Conservation (phyloP, 2,888 invertebrate genomes). For the Lapara coniferarum region DNA sequence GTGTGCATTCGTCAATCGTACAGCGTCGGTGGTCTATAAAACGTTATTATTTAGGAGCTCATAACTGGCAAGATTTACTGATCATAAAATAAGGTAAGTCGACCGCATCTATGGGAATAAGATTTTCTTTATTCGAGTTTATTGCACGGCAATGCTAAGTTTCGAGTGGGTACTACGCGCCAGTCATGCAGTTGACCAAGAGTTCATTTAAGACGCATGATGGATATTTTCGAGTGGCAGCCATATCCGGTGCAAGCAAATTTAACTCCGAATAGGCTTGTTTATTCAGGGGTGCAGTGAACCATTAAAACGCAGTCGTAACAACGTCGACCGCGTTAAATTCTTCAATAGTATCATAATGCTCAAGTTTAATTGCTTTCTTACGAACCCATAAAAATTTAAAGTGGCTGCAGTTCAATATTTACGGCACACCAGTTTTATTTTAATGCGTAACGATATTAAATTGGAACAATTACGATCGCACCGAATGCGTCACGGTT, state of each 20-base stretch:
- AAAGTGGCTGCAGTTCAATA: constrained; percentile 72
- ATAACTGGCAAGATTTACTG: constrained; percentile 78
- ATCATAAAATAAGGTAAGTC: constrained; percentile 68
- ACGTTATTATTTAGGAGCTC: constrained; percentile 79
- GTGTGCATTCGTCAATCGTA: constrained; percentile 72
- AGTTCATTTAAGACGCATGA: constrained; percentile 67
- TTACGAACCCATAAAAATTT: constrained; percentile 76
- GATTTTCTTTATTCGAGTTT: constrained; percentile 51
- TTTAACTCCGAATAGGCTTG: constrained; percentile 78
- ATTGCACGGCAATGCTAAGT: constrained; percentile 29
- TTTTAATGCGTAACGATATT: constrained; percentile 67
- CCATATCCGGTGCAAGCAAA: constrained; percentile 81
- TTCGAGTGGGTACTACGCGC: constrained; percentile 51
- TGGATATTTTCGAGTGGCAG: constrained; percentile 77
- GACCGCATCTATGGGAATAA: constrained; percentile 58
- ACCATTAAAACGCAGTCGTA: constrained; percentile 78
- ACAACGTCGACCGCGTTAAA: constrained; percentile 77
- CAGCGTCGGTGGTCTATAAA: constrained; percentile 73
- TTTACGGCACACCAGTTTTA: constrained; percentile 60
- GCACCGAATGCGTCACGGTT: constrained; percentile 40
- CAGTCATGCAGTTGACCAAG: constrained; percentile 55
- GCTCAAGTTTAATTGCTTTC: constrained; percentile 78
- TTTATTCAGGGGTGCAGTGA: constrained; percentile 82
- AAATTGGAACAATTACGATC: constrained; percentile 62
- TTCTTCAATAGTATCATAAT: constrained; percentile 81